phyloP scores from a whole-genome alignment of 53 echinoderm and acorn worm genomes.

The Stichopus horrens region DNA sequence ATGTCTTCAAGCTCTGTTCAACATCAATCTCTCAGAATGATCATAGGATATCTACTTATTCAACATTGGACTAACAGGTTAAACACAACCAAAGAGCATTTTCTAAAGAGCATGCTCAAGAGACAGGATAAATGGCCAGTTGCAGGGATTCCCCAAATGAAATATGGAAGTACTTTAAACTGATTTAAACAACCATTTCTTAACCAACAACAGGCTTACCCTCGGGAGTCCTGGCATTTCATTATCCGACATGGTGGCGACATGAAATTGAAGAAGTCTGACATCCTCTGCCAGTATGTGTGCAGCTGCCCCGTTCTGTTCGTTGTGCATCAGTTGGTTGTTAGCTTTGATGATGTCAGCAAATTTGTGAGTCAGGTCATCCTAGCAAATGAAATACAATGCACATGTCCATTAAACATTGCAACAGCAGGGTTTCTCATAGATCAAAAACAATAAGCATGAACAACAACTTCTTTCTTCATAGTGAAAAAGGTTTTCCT shows the following conservation, averaged over 20 bases:
- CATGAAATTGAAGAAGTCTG: constrained; percentile 86
- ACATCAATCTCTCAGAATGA: too few species aligned
- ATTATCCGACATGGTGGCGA: constrained; percentile 90
- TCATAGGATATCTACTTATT: too few species aligned
- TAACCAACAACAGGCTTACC: constrained; percentile 48
- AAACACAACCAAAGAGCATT: too few species aligned
- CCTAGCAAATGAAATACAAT: constrained; percentile 49
- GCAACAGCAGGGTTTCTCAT: background rate
- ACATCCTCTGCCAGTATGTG: constrained; percentile 93
- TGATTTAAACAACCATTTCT: background rate
- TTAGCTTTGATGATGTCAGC: constrained; percentile 99
- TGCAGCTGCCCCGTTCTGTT: constrained; percentile 94
- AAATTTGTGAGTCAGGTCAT: constrained; percentile 96
- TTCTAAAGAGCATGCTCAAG: too few species aligned
- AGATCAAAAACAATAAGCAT: constrained; percentile 2
- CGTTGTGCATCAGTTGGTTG: constrained; percentile 84
- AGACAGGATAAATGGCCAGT: too few species aligned
- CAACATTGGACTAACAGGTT: too few species aligned
- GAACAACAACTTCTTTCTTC: too few species aligned
- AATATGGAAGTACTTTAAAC: background rate
- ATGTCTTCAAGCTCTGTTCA: too few species aligned
- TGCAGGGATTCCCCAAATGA: too few species aligned
- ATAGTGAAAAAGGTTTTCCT: too few species aligned
- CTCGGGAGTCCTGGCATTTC: constrained; percentile 91
- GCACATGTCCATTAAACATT: too few species aligned